Base-by-base conservation (phyloP, 2,888 invertebrate species). In the Cheilosia variabilis region DNA sequence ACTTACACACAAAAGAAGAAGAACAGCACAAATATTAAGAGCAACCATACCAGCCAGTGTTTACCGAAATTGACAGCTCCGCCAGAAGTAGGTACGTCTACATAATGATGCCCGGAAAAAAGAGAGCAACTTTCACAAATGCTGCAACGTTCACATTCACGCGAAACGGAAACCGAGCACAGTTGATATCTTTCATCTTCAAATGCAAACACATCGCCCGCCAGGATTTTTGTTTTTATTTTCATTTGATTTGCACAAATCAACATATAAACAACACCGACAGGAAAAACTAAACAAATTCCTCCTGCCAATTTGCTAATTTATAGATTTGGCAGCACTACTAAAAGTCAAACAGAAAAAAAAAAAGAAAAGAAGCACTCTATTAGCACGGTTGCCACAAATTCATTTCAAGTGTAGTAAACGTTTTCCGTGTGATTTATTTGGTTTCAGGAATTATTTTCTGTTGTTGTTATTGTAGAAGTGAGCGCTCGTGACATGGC, bases 241-340 rank as follows among this genome's bases (percentile, higher is more conserved):
- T 75, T 55, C 24, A 27, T 50, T 68, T 57, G 58, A 75, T 58
- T 53, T 83, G 63, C 55, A 65, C 77, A 65, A 78, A 69, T 65
- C 69, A 71, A 60, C 72, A 79, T 22, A 50, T 15, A 83, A 22
- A 47, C 15, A 19, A 19, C 6, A 41, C 45, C 65, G 75, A 80
- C 79, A 76, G 27, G 79, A 37, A 3, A 65, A 84, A 34, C 65
- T 47, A 84, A 80, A 80, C 84, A 84, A 66, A 79, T 68, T 79
- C 65, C 75, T 75, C 47, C 80, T 84, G 79, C 75, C 79, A 84
- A 62, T 76, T 76, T 58, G 45, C 45, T 52, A 81, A 75, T 78
- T 75, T 63, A 81, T 86, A 50, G 45, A 63, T 77, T 81, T 86
- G 76, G 81, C 77, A 86, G 52, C 76, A 77, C 77, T 72, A 53